Evolutionary conservation across 2,797 vertebrate genomes (phyloP).

Genomic region (Syngnathus rostellatus): DNA sequence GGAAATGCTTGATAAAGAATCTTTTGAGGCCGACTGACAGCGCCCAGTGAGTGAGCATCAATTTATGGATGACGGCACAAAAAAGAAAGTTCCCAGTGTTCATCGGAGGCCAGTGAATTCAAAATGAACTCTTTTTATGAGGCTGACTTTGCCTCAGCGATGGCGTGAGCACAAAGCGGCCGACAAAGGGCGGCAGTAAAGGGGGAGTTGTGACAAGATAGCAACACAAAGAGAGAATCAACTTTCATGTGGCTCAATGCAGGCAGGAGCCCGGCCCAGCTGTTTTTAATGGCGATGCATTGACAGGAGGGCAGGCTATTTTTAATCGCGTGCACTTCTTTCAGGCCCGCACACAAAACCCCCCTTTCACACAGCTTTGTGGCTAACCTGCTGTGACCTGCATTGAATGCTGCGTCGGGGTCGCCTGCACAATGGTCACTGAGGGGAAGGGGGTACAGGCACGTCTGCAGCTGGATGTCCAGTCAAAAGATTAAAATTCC

Average conservation of each 20-base stretch:
- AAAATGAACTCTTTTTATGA: conserved; percentile 78
- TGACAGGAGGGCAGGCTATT: conserved; percentile 70
- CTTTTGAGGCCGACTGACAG: conserved; percentile 62
- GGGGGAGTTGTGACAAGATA: conserved; percentile 69
- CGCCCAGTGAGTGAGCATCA: conserved; percentile 56
- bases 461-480: conserved; percentile 51
- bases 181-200: conserved; percentile 66
- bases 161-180: conserved; percentile 56
- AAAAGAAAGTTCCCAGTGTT: conserved; percentile 68
- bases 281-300: conserved; percentile 73
- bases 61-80: conserved; percentile 67
- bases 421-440: conserved; percentile 64
- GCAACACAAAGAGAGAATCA: conserved; percentile 70
- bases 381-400: conserved; percentile 75
- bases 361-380: conserved; percentile 64
- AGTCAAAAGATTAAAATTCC: conserved; percentile 27
- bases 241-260: conserved; percentile 73
- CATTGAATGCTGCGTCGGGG: conserved; percentile 67
- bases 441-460: conserved; percentile 31
- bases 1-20: conserved; percentile 61
- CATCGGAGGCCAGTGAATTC: conserved; percentile 67
- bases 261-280: conserved; percentile 66
- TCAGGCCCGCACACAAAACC: conserved; percentile 50
- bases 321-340: conserved; percentile 70
- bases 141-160: conserved; percentile 60